Conservation (phyloP, 2,888 invertebrate genomes). For the Chromoteleia sp. region DNA sequence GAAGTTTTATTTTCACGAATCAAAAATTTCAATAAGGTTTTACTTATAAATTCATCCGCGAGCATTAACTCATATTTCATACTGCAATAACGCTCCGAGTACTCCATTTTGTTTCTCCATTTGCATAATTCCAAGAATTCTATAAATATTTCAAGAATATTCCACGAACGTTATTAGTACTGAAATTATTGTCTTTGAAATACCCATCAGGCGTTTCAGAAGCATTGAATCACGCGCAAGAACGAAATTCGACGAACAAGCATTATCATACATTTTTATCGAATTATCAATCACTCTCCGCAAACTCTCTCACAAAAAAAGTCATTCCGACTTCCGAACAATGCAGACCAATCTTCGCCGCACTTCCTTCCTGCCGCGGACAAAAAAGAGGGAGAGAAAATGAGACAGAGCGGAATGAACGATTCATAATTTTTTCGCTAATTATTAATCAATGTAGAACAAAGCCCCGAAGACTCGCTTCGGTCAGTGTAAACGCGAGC, state of each 20-base stretch:
- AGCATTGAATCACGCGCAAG: constrained; percentile 25
- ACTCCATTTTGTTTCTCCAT: constrained; percentile 44
- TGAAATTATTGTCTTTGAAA: constrained; percentile 37
- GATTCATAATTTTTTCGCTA: constrained; percentile 48
- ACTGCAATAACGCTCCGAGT: constrained; percentile 4
- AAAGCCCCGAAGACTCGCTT: not conserved
- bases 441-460: constrained; percentile 50
- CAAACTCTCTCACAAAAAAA: constrained; percentile 28
- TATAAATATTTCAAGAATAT: constrained; percentile 51
- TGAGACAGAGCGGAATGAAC: constrained; percentile 13
- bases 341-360: constrained; percentile 38
- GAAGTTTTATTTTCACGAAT: not conserved
- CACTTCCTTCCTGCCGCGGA: constrained; percentile 18
- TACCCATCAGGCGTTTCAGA: constrained; percentile 4
- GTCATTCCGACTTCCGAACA: constrained; percentile 32
- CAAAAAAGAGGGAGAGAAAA: constrained; percentile 7
- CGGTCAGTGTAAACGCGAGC: not conserved
- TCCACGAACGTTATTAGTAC: constrained; percentile 23
- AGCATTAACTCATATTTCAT: constrained; percentile 28
- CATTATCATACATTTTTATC: constrained; percentile 32
- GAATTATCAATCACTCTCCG: constrained; percentile 38
- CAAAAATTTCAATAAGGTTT: constrained; percentile 7
- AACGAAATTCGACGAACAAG: constrained; percentile 17
- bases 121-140: constrained; percentile 51
- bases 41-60: constrained; percentile 6